Conservation (phyloP, 2,888 invertebrate species). For the Alloplasta piceator region DNA sequence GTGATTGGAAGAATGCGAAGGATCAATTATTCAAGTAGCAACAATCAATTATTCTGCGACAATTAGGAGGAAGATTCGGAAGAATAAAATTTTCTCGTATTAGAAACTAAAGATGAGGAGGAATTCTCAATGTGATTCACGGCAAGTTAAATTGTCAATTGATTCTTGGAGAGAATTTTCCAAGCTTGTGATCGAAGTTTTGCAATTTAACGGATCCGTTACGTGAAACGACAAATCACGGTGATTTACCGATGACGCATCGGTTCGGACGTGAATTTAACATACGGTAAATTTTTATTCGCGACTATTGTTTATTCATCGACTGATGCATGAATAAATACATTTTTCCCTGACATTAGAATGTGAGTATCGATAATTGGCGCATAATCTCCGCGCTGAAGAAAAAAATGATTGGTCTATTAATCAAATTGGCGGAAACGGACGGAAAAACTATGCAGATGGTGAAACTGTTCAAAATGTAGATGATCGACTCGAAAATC, state of each 20-base stretch:
- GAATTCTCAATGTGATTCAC: slow-evolving; percentile 18
- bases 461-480: too few species aligned
- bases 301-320: slow-evolving; percentile 51
- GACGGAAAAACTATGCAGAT: too few species aligned
- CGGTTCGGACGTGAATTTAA: slow-evolving; percentile 19
- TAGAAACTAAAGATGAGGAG: not conserved
- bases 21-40: too few species aligned
- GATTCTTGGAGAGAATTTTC: slow-evolving; percentile 18
- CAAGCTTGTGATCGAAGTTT: slow-evolving; percentile 4
- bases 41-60: not conserved
- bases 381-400: too few species aligned
- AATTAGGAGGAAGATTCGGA: not conserved
- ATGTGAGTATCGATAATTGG: slow-evolving; percentile 20
- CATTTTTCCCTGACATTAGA: slow-evolving; percentile 15
- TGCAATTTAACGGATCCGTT: slow-evolving; percentile 46
- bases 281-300: not conserved
- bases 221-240: slow-evolving; percentile 55
- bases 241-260: slow-evolving; percentile 45
- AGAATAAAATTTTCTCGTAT: not conserved
- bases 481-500: too few species aligned
- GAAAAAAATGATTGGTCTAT: too few species aligned
- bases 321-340: slow-evolving; percentile 45
- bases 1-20: too few species aligned
- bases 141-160: slow-evolving; percentile 14
- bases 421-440: too few species aligned